A percentile compares a stretch with the other conserved stretches of the same genome.
Evolutionary conservation across 2,888 invertebrate species (phyloP).

Genomic region (Agrochola lychnidis): DNA sequence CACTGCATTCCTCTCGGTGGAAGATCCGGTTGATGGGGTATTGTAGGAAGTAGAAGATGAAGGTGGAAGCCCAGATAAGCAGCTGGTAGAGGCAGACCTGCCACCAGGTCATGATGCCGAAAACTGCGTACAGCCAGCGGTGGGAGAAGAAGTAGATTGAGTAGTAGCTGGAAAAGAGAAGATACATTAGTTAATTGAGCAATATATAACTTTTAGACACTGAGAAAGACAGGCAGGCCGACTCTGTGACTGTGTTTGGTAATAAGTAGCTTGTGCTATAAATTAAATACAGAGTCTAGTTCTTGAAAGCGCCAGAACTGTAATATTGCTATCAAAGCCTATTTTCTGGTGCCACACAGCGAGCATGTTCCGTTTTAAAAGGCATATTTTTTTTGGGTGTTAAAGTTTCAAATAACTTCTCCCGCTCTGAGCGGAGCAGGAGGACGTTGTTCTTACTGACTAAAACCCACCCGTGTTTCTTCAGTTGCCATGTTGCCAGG

Average conservation of each 20-base stretch:
- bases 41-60: slow-evolving; percentile 81
- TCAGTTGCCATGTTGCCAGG: too few species aligned
- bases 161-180: slow-evolving; percentile 81
- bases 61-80: slow-evolving; percentile 79
- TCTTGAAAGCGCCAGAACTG: neutral
- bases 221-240: too few species aligned
- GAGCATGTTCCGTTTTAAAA: too few species aligned
- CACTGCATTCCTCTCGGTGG: slow-evolving; percentile 70
- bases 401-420: too few species aligned
- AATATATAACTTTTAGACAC: neutral
- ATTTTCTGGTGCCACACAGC: too few species aligned
- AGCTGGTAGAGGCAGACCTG: slow-evolving; percentile 84
- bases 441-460: too few species aligned
- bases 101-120: slow-evolving; percentile 89
- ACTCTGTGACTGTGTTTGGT: neutral
- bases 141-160: slow-evolving; percentile 84
- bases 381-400: too few species aligned
- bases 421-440: too few species aligned
- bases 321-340: neutral
- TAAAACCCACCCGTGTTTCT: too few species aligned
- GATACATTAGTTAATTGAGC: neutral
- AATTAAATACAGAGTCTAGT: neutral
- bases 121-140: slow-evolving; percentile 89
- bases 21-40: slow-evolving; percentile 83
- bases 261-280: neutral